Base-by-base conservation (phyloP, 2,113 vertebrate species). In the Garra rufa region DNA sequence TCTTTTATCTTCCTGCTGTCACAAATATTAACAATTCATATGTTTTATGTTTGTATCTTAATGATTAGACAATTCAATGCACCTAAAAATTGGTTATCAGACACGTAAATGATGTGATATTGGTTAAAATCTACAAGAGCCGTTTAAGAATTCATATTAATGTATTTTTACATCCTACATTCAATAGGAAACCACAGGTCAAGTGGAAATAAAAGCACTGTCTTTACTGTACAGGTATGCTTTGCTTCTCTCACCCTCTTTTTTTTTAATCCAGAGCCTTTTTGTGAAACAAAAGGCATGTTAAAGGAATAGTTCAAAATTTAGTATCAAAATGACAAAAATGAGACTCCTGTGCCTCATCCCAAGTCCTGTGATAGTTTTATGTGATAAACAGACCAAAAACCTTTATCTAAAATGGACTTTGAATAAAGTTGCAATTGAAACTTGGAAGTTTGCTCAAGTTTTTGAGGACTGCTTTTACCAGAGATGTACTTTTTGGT, bases 121-220 rank as follows among this genome's bases (percentile, higher is more conserved):
- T 34, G 34, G 34, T 34, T 34, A 34, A 34, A 34, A 5, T 34
- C 34, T 34, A 4, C 2, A 34, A 34, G 34, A 34, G 34, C 34
- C 0, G 34, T 34, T 34, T 34, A 34, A 34, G 34, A 34, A 34
- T 34, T 19, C 28, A 34, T 34, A 19, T 34, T 0, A 9, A 34
- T 65, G 61, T 34, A 67, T 6, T 46, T 43, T 46, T 30, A 75
- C 50, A 3, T 30, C 46, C 14, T 1, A 50, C 6, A 59, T 9
- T 30, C 14, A n/a, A 21, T 38, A 99, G 98, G 98, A 99, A 94
- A 98, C 95, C 10, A 97, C 97, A 91, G 97, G 97, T 46, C 97
- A 97, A 79, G 95, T 99, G 94, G 97, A 99, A 92, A 97, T 99
- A 88, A 96, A 93, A 88, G 97, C 97, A 65, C 94, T 99, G 88